These are phyloP conservation scores for Coenonympha arcania DNA, from an alignment of 2,888 invertebrate species.

Conservation along the genomic window DNA sequence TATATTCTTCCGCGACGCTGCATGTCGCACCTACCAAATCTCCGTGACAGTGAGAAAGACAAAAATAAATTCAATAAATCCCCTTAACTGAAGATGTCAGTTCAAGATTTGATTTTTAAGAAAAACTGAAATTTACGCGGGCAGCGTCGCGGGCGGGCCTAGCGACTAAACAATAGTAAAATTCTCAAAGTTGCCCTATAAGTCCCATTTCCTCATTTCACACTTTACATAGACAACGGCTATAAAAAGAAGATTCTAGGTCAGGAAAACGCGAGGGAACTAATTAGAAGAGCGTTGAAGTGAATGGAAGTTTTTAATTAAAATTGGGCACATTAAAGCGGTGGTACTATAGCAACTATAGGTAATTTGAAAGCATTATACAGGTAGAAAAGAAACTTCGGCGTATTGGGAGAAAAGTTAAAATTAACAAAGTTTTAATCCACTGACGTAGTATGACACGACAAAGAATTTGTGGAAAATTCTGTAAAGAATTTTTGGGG, in stretches of 20 bases:
- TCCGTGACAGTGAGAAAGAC: too few species aligned
- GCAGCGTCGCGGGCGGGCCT: too few species aligned
- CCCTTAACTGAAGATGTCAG: too few species aligned
- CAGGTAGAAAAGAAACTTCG: constrained; percentile 2
- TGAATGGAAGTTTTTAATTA: constrained; percentile 15
- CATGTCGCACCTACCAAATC: too few species aligned
- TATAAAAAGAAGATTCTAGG: constrained; percentile 16
- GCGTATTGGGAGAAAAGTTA: neutral
- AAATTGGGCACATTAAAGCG: constrained; percentile 8
- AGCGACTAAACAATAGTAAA: neutral
- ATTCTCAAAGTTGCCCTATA: neutral
- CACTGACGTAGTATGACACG: neutral
- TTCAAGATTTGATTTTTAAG: too few species aligned
- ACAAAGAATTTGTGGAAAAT: neutral
- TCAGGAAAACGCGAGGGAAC: constrained; percentile 16
- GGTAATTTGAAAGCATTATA: too few species aligned
- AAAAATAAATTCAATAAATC: too few species aligned
- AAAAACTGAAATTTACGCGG: too few species aligned
- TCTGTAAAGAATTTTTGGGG: neutral
- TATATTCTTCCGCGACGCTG: too few species aligned
- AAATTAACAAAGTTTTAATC: constrained; percentile 21
- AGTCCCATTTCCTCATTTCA: neutral
- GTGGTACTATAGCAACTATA: neutral
- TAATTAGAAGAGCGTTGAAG: constrained; percentile 17
- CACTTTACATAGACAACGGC: neutral